A percentile compares a stretch with the other conserved stretches of the same genome.
These are phyloP conservation scores for Sinotaia quadrata DNA, from an alignment of 2,888 invertebrate genomes.

Conservation along the genomic window DNA sequence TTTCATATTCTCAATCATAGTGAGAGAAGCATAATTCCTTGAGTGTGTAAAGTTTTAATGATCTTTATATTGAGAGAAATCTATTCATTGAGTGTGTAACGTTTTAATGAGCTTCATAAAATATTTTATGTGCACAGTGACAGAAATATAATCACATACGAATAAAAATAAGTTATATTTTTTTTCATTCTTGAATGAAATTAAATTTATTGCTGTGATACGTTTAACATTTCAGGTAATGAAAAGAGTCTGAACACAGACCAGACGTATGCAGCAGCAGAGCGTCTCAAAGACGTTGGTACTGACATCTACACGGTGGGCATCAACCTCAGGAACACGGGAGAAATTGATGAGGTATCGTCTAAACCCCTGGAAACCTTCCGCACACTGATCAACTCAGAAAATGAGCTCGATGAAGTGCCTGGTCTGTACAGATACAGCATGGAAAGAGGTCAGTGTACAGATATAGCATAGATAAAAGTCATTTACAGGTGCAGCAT, in stretches of 20 bases:
- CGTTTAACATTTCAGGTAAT: conserved; percentile 35
- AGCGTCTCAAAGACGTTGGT: conserved; percentile 35
- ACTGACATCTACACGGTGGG: conserved; percentile 37
- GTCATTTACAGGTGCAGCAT: no score
- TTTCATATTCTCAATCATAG: no score
- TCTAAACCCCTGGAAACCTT: conserved; percentile 48
- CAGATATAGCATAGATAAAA: no score
- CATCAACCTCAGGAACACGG: conserved; percentile 38
- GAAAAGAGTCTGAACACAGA: conserved; percentile 35
- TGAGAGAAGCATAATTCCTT: no score
- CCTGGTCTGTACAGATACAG: conserved; percentile 46
- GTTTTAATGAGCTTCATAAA: no score
- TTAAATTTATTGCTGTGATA: background rate
- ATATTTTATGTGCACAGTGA: background rate
- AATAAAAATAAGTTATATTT: no score
- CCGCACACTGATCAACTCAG: conserved; percentile 37
- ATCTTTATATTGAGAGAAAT: no score
- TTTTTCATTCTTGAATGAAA: background rate
- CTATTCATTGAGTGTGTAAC: no score
- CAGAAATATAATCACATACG: no score
- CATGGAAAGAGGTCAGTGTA: conserved; percentile 45
- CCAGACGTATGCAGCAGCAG: conserved; percentile 28
- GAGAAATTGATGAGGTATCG: conserved; percentile 55
- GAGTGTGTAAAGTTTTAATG: no score
- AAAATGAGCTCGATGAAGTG: conserved; percentile 43